Conservation (phyloP, 2,113 vertebrate species). For the Phalacrocorax brasilianus region DNA sequence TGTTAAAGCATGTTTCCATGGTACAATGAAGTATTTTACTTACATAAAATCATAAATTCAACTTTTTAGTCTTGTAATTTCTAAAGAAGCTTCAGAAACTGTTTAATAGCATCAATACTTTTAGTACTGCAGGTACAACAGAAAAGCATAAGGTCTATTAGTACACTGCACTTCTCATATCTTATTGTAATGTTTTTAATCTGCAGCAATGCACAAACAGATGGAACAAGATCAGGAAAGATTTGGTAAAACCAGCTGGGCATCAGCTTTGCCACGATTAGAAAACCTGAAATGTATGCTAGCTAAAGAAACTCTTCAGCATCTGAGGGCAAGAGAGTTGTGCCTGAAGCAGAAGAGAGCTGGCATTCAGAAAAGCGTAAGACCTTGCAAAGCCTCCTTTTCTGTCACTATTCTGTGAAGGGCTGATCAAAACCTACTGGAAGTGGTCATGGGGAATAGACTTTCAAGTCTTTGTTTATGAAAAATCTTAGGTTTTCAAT, state of each 20-base stretch:
- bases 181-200: not conserved
- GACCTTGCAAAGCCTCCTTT: not conserved
- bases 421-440: not conserved
- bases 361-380: constrained; percentile 80
- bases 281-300: constrained; percentile 86
- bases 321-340: constrained; percentile 88
- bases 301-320: constrained; percentile 92
- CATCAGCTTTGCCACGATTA: constrained; percentile 82
- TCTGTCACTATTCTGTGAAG: not conserved
- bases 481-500: not conserved
- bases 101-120: not conserved
- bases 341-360: constrained; percentile 85
- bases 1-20: not conserved
- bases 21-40: not conserved
- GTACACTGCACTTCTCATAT: not conserved
- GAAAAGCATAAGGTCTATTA: not conserved
- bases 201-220: constrained; percentile 88
- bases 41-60: not conserved
- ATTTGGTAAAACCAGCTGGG: constrained; percentile 91
- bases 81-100: not conserved
- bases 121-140: not conserved
- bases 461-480: not conserved
- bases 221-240: constrained; percentile 87
- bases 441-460: not conserved
- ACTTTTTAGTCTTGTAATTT: not conserved